A percentile compares a stretch with the other conserved stretches of the same genome.
These are phyloP conservation scores for pig (Sus scrofa) DNA, from an alignment of 2,113 vertebrate species.

Conservation along the genomic window DNA sequence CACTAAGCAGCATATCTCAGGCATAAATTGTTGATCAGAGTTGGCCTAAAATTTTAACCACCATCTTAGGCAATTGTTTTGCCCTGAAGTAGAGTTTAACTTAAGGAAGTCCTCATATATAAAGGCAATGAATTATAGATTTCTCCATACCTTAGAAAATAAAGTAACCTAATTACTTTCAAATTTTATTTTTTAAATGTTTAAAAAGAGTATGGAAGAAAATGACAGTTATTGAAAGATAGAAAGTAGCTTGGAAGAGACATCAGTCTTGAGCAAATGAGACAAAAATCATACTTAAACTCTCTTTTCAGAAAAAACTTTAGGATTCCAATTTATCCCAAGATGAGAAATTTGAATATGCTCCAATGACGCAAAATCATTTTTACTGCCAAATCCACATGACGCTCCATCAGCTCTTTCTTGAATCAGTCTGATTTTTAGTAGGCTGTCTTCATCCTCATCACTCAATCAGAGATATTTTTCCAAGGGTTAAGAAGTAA, in stretches of 20 bases:
- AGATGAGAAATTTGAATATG: background rate
- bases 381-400: background rate
- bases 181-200: constrained; percentile 48
- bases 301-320: constrained; percentile 32
- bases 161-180: background rate
- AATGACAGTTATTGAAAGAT: background rate
- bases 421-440: background rate
- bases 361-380: constrained; percentile 40
- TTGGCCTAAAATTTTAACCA: constrained; percentile 7
- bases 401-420: background rate
- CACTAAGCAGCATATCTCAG: background rate
- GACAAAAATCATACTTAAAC: constrained; percentile 41
- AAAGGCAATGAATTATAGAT: constrained; percentile 12
- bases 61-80: constrained; percentile 44
- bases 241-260: constrained; percentile 8
- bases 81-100: background rate
- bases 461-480: background rate
- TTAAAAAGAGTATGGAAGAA: background rate
- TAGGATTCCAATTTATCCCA: background rate
- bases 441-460: background rate
- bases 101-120: background rate
- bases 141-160: constrained; percentile 51
- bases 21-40: constrained; percentile 49
- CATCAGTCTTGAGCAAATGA: background rate
- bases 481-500: background rate